Conservation (phyloP, 1,140 invertebrate genomes). For the Drosophila tsacasi region DNA sequence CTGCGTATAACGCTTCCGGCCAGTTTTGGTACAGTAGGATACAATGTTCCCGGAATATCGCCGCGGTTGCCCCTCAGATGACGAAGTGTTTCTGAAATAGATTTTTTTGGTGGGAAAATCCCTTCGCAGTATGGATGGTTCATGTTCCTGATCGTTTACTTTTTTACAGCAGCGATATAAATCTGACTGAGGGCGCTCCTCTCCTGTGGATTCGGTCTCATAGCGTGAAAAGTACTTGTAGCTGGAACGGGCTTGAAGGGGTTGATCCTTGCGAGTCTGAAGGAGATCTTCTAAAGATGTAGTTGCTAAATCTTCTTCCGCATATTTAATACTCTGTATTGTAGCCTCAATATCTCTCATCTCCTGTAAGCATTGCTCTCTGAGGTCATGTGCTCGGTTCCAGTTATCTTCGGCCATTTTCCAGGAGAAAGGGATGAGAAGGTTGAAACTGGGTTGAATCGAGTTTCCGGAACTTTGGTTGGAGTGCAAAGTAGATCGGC, state of each 20-base stretch:
- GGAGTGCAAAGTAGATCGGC: rapidly evolving
- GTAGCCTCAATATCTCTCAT: no score
- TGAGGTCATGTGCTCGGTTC: no score
- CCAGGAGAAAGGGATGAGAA: no score
- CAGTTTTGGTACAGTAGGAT: constrained; percentile 7
- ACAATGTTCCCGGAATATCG: not conserved
- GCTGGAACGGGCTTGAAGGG: no score
- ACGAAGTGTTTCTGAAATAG: not conserved
- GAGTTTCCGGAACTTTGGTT: not conserved
- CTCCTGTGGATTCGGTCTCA: not conserved
- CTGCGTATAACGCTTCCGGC: constrained; percentile 6
- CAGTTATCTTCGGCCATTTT: no score
- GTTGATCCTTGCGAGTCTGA: not conserved
- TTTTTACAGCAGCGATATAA: not conserved
- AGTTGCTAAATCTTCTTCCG: no score
- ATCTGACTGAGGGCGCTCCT: not conserved
- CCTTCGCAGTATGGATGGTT: not conserved
- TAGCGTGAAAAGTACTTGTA: not conserved
- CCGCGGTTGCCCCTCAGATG: not conserved
- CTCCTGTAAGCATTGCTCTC: no score
- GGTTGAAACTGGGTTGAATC: no score
- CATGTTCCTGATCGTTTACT: no score
- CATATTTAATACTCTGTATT: no score
- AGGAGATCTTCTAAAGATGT: rapidly evolving
- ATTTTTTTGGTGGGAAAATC: not conserved